phyloP scores from a whole-genome alignment of 2,888 invertebrate genomes.

The Encarsia formosa region DNA sequence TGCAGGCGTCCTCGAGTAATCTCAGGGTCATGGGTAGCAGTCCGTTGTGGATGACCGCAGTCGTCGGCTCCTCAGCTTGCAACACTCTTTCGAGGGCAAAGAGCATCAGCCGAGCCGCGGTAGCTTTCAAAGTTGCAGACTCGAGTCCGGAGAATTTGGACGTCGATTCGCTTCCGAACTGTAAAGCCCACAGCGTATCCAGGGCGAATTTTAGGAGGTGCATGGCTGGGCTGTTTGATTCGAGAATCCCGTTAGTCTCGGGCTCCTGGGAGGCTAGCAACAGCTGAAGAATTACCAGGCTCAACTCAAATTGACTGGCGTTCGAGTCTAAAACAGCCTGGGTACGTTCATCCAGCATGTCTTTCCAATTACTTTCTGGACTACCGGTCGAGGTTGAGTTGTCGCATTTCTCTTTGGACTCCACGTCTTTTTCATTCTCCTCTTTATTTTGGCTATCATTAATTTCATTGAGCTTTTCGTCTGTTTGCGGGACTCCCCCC shows the following conservation, averaged over 20 bases:
- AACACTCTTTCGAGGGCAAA: slow-evolving; percentile 58
- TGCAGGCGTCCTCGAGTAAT: slow-evolving; percentile 57
- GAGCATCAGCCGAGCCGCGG: slow-evolving; percentile 58
- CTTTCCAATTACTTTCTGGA: slow-evolving; percentile 52
- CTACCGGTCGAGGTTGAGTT: slow-evolving; percentile 15
- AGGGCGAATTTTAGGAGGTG: slow-evolving; percentile 61
- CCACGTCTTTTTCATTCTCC: slow-evolving; percentile 36
- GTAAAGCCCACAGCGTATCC: slow-evolving; percentile 59
- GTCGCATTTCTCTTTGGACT: neutral
- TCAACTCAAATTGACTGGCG: slow-evolving; percentile 58
- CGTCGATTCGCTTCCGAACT: slow-evolving; percentile 55
- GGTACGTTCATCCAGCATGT: slow-evolving; percentile 56
- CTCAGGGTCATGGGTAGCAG: slow-evolving; percentile 61
- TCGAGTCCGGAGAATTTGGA: slow-evolving; percentile 41
- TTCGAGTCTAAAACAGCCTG: slow-evolving; percentile 55
- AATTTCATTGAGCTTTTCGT: slow-evolving; percentile 25
- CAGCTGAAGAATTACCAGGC: slow-evolving; percentile 57
- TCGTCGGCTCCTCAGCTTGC: slow-evolving; percentile 56
- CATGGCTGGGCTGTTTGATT: slow-evolving; percentile 56
- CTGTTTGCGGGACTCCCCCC: neutral
- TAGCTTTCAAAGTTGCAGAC: slow-evolving; percentile 55
- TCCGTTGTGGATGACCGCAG: slow-evolving; percentile 58
- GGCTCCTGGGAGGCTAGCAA: slow-evolving; percentile 56
- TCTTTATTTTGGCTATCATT: neutral
- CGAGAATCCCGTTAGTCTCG: slow-evolving; percentile 52